These are phyloP conservation scores for Varecia variegata DNA, from an alignment of 2,797 vertebrate genomes.

Conservation along the genomic window DNA sequence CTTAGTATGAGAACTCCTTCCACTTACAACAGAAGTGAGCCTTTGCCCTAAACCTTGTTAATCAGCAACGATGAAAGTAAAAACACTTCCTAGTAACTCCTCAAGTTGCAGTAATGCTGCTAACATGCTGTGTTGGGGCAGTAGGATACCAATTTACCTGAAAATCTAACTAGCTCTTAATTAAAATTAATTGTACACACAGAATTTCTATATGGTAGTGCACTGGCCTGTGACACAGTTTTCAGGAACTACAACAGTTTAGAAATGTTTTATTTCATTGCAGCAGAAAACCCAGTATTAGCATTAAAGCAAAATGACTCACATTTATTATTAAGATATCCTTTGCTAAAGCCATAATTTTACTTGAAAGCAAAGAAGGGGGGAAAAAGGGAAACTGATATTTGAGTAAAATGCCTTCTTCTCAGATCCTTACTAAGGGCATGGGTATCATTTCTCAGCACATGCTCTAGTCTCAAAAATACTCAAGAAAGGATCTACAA, in stretches of 20 bases:
- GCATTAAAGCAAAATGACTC: conserved; percentile 44
- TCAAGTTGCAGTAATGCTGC: conserved; percentile 17
- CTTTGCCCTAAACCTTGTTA: conserved; percentile 35
- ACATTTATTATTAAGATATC: conserved; percentile 27
- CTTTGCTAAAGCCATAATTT: conserved; percentile 28
- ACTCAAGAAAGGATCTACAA: background rate
- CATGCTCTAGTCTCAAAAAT: background rate
- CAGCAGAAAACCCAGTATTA: background rate
- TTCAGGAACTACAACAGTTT: background rate
- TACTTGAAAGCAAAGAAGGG: conserved; percentile 26
- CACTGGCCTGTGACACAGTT: background rate
- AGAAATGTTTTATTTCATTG: conserved; percentile 1
- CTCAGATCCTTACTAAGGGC: background rate
- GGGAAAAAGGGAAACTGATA: background rate
- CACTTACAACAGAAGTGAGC: conserved; percentile 7
- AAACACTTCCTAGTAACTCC: conserved; percentile 16
- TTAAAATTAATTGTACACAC: conserved; percentile 28
- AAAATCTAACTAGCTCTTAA: conserved; percentile 51
- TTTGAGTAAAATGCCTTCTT: conserved; percentile 27
- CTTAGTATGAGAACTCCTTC: background rate
- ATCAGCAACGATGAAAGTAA: background rate
- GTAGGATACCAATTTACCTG: conserved; percentile 1
- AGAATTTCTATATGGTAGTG: conserved; percentile 24
- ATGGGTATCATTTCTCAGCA: background rate
- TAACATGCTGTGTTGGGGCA: background rate